phyloP scores from a whole-genome alignment of 2,888 invertebrate species.

The Temnothorax ravouxi region DNA sequence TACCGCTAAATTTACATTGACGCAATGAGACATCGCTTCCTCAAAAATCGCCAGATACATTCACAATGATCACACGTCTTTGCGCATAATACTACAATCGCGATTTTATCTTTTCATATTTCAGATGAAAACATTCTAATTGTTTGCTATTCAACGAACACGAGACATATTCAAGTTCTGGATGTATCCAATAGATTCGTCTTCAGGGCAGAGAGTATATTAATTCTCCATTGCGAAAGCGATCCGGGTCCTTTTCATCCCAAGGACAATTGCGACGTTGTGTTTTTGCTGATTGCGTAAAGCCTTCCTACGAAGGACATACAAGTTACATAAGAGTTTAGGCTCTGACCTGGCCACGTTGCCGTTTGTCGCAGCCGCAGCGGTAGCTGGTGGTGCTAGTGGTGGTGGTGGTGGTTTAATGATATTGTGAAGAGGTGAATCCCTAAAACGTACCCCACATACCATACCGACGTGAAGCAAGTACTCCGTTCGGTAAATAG shows the following conservation, averaged over 20 bases:
- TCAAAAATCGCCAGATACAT: neutral
- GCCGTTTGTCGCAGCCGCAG: conserved; percentile 39
- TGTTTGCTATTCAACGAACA: neutral
- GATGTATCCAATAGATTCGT: neutral
- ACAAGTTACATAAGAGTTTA: conserved; percentile 74
- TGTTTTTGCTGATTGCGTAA: conserved; percentile 70
- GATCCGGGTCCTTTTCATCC: neutral
- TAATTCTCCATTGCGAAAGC: neutral
- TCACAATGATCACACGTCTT: neutral
- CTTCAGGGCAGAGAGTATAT: neutral
- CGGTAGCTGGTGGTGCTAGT: conserved; percentile 20
- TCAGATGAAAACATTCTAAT: neutral
- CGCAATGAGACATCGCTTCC: neutral
- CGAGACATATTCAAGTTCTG: neutral
- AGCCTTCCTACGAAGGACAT: conserved; percentile 28
- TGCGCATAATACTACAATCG: neutral
- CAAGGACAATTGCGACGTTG: conserved; percentile 4
- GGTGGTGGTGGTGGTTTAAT: conserved; percentile 81
- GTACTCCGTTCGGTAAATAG: conserved; percentile 80
- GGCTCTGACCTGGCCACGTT: conserved; percentile 68
- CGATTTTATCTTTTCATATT: neutral
- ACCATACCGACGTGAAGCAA: conserved; percentile 78
- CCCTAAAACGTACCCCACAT: conserved; percentile 82
- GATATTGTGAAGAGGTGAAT: conserved; percentile 84
- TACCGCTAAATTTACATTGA: neutral